Percentiles rank a stretch among this genome's conserved stretches.
Evolutionary conservation across 2,888 invertebrate genomes (phyloP).

Genomic region (Mythimna lalbum): DNA sequence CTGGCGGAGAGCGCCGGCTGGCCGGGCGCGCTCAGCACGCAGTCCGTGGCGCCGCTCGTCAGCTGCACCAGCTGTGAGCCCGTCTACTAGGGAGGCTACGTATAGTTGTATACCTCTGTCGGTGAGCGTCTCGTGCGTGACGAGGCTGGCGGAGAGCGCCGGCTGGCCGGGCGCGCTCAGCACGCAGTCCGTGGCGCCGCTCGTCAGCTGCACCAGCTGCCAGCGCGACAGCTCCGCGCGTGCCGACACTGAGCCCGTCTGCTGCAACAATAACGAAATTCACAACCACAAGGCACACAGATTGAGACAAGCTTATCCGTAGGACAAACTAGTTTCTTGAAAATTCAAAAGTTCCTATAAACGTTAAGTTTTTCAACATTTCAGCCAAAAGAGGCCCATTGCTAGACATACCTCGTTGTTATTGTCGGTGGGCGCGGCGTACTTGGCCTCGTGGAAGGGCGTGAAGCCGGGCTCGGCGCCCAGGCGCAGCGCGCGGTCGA

Average conservation of each 20-base stretch:
- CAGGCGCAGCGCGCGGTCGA: constrained; percentile 75
- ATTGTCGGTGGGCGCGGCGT: constrained; percentile 21
- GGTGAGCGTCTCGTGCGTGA: constrained; percentile 81
- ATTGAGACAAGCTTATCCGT: no score
- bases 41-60: no score
- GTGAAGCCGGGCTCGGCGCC: constrained; percentile 71
- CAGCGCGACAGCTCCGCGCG: constrained; percentile 76
- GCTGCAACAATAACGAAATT: not conserved
- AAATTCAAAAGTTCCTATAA: no score
- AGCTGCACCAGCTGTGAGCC: constrained; percentile 64
- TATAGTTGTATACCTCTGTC: constrained; percentile 80
- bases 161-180: constrained; percentile 53
- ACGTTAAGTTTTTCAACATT: no score
- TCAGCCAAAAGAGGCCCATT: not conserved
- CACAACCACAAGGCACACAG: no score
- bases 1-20: no score
- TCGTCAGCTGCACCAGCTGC: constrained; percentile 66
- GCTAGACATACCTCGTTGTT: constrained; percentile 11
- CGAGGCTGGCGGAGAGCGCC: constrained; percentile 72
- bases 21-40: no score
- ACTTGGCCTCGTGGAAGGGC: constrained; percentile 70
- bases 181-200: constrained; percentile 29
- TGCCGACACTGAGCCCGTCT: constrained; percentile 59
- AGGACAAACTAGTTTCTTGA: no score
- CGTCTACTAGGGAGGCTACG: constrained; percentile 18